These are phyloP conservation scores for Sabellastarte sp. DNA, from an alignment of 2,888 invertebrate genomes.

Conservation along the genomic window DNA sequence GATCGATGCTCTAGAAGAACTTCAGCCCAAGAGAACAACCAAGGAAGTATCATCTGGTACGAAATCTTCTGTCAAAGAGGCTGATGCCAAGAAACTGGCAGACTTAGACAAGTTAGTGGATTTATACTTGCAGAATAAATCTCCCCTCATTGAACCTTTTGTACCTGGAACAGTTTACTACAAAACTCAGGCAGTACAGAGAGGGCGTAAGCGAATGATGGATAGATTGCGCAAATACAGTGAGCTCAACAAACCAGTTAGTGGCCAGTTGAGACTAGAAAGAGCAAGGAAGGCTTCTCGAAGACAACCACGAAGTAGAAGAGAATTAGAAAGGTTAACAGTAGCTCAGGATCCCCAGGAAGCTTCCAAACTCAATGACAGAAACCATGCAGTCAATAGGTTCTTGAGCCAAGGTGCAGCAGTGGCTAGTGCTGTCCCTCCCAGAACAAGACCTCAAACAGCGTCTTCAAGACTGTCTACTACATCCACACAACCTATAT, in stretches of 20 bases:
- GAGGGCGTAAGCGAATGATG: neutral
- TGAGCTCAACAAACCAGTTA: neutral
- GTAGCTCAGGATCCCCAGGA: constrained; percentile 2
- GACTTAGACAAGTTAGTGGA: constrained; percentile 37
- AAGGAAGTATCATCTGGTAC: no score
- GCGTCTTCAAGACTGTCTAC: neutral
- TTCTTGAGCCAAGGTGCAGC: constrained; percentile 3
- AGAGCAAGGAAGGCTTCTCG: constrained; percentile 13
- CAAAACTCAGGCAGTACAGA: constrained; percentile 21
- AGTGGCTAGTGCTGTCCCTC: neutral
- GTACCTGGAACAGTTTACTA: constrained; percentile 45
- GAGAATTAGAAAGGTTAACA: constrained; percentile 29
- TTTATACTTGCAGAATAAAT: constrained; percentile 40
- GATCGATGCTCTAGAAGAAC: constrained; percentile 7
- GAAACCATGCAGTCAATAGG: constrained; percentile 8
- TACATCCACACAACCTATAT: neutral
- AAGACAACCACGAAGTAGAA: constrained; percentile 25
- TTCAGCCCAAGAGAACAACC: constrained; percentile 1
- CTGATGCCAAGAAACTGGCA: constrained; percentile 23
- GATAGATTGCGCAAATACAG: neutral
- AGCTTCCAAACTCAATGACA: constrained; percentile 6
- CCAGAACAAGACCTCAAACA: neutral
- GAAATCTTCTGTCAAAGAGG: neutral
- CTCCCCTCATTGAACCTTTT: constrained; percentile 43
- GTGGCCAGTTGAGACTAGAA: constrained; percentile 5